Evolutionary conservation across 2,888 invertebrate species (phyloP).

Genomic region (Cyclophora albipunctata): DNA sequence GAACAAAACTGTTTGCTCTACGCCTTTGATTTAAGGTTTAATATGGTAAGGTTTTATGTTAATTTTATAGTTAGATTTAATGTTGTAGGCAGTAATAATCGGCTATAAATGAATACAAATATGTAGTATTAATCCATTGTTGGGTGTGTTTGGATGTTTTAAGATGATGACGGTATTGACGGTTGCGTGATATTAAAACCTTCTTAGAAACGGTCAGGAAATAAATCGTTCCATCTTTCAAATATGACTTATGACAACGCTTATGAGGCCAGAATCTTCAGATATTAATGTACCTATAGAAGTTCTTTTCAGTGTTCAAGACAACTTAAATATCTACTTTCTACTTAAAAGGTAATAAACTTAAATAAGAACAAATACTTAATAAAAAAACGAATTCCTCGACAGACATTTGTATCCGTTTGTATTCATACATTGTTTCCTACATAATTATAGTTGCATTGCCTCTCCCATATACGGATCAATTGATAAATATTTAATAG

Average conservation of each 20-base stretch:
- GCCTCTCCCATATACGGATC: slow-evolving; percentile 5
- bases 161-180: slow-evolving; percentile 23
- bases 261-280: too few relatives aligned
- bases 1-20: slow-evolving; percentile 20
- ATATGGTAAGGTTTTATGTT: slow-evolving; percentile 13
- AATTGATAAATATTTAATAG: slow-evolving; percentile 7
- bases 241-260: not conserved
- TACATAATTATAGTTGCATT: slow-evolving; percentile 2
- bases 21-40: slow-evolving; percentile 25
- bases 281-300: too few relatives aligned
- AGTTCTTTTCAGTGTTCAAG: too few relatives aligned
- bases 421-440: not conserved
- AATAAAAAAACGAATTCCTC: too few relatives aligned
- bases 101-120: slow-evolving; percentile 32
- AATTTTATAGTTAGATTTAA: slow-evolving; percentile 20
- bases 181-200: slow-evolving; percentile 12
- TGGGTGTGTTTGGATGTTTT: slow-evolving; percentile 29
- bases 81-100: slow-evolving; percentile 32
- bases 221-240: not conserved
- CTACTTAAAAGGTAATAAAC: too few relatives aligned
- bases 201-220: not conserved
- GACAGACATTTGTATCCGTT: too few relatives aligned
- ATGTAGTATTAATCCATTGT: slow-evolving; percentile 34
- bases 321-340: too few relatives aligned
- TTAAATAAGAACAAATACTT: too few relatives aligned